These are phyloP conservation scores for Samia ricini DNA, from an alignment of 1,140 invertebrate species.

Conservation along the genomic window DNA sequence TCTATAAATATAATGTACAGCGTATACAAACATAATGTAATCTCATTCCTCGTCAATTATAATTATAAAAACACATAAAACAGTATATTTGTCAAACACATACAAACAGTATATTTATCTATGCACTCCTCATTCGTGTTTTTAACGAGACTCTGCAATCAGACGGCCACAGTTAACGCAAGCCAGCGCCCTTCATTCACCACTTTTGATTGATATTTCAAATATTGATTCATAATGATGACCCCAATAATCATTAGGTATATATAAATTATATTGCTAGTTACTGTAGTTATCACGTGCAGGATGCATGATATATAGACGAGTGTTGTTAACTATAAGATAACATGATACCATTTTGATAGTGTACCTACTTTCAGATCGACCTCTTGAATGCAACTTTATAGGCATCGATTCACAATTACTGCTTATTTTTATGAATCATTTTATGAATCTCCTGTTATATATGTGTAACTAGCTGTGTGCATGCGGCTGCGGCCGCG, in stretches of 20 bases:
- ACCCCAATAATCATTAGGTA: conserved; percentile 17
- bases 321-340: conserved; percentile 27
- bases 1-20: too few relatives aligned
- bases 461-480: too few relatives aligned
- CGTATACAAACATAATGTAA: too few relatives aligned
- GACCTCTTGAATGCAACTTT: neutral
- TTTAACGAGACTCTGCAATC: neutral
- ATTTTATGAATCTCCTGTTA: neutral
- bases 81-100: too few relatives aligned
- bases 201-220: neutral
- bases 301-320: conserved; percentile 23
- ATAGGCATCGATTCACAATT: neutral
- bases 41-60: too few relatives aligned
- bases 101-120: neutral
- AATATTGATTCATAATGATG: conserved; percentile 10
- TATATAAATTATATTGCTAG: conserved; percentile 5
- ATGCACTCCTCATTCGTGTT: neutral
- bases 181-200: neutral
- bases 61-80: too few relatives aligned
- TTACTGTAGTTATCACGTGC: conserved; percentile 27
- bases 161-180: neutral
- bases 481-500: too few relatives aligned
- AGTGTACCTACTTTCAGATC: neutral
- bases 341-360: conserved; percentile 27
- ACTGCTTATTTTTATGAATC: too few relatives aligned